Evolutionary conservation across 2,113 vertebrate genomes (phyloP).

Genomic region (Triplophysa siluroides): DNA sequence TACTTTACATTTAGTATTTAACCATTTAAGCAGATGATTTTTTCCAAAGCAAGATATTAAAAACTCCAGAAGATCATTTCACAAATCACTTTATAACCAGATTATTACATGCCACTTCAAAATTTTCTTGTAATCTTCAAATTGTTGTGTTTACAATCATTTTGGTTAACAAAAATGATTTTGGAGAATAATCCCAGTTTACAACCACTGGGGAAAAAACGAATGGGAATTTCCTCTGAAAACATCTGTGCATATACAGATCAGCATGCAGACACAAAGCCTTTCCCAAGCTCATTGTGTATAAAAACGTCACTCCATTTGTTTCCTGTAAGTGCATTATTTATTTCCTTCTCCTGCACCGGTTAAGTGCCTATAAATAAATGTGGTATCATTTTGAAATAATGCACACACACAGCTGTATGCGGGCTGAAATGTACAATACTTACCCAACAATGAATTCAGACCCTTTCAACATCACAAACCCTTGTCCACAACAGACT

Average conservation of each 20-base stretch:
- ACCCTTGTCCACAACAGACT: neutral
- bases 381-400: neutral
- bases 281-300: constrained; percentile 16
- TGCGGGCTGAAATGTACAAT: constrained; percentile 29
- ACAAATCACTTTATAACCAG: no score
- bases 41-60: no score
- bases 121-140: no score
- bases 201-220: neutral
- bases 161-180: neutral
- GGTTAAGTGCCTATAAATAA: constrained; percentile 46
- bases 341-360: constrained; percentile 50
- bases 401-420: constrained; percentile 42
- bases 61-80: no score
- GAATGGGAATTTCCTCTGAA: constrained; percentile 18
- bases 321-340: constrained; percentile 54
- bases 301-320: constrained; percentile 30
- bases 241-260: constrained; percentile 16
- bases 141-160: no score
- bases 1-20: no score
- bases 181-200: neutral
- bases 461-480: constrained; percentile 50
- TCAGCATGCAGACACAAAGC: neutral
- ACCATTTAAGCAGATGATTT: no score
- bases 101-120: neutral
- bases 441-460: constrained; percentile 47